phyloP scores from a whole-genome alignment of 2,797 vertebrate genomes.

The Esox masquinongy region DNA sequence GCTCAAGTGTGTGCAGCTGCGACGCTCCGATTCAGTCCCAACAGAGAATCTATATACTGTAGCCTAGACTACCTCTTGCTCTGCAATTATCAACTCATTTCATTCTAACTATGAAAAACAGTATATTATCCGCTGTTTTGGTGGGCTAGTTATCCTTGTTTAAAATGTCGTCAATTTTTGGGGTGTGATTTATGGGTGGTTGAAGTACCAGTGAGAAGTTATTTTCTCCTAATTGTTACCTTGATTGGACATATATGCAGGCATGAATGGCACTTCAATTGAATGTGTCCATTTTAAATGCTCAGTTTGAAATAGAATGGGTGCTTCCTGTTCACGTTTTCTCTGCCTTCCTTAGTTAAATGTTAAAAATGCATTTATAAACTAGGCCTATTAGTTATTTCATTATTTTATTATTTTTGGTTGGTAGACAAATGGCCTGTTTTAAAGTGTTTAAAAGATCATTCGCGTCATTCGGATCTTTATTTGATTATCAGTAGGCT shows the following conservation, averaged over 20 bases:
- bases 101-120: constrained; percentile 84
- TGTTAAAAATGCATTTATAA: constrained; percentile 24
- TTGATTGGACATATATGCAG: constrained; percentile 70
- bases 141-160: constrained; percentile 68
- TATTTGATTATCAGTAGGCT: constrained; percentile 13
- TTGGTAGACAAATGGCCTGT: not conserved
- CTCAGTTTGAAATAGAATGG: constrained; percentile 52
- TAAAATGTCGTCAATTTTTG: constrained; percentile 57
- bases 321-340: constrained; percentile 37
- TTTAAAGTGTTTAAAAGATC: not conserved
- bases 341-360: constrained; percentile 33
- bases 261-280: constrained; percentile 67
- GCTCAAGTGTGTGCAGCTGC: constrained; percentile 99
- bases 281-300: constrained; percentile 40
- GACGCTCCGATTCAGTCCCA: constrained; percentile 85
- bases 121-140: constrained; percentile 86
- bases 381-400: not conserved
- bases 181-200: constrained; percentile 72
- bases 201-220: constrained; percentile 75
- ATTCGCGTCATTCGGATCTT: not conserved
- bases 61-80: constrained; percentile 71
- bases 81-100: constrained; percentile 96
- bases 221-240: constrained; percentile 78
- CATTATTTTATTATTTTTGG: not conserved
- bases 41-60: constrained; percentile 68